Evolutionary conservation across 2,113 vertebrate genomes (phyloP).

Genomic region (Thalassoma bifasciatum): DNA sequence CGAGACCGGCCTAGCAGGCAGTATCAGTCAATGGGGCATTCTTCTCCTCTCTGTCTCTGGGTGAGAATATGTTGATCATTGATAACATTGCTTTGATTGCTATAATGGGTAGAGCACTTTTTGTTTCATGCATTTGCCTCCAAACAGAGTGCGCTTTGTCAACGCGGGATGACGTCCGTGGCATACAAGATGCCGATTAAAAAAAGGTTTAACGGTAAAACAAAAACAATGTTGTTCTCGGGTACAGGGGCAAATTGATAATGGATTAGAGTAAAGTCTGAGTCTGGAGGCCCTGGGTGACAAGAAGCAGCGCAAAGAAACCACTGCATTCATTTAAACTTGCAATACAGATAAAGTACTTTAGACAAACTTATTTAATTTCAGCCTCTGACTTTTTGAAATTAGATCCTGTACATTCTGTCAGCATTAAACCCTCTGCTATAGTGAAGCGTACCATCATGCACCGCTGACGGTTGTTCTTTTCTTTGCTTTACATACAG

Average conservation of each 20-base stretch:
- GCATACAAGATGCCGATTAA: slow-evolving; percentile 56
- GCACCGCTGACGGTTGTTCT: slow-evolving; percentile 23
- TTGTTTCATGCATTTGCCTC: slow-evolving; percentile 67
- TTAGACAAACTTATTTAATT: slow-evolving; percentile 31
- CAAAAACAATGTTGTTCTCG: slow-evolving; percentile 59
- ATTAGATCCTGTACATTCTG: slow-evolving; percentile 30
- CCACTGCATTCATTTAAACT: slow-evolving; percentile 1
- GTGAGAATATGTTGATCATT: slow-evolving; percentile 77
- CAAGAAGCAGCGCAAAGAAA: slow-evolving; percentile 8
- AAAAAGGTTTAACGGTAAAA: slow-evolving; percentile 56
- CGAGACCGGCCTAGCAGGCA: slow-evolving; percentile 60
- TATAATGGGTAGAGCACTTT: slow-evolving; percentile 66
- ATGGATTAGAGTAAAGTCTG: slow-evolving; percentile 55
- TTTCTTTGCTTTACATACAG: slow-evolving; percentile 44
- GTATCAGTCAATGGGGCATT: slow-evolving; percentile 81
- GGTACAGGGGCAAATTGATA: slow-evolving; percentile 29
- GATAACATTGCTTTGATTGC: slow-evolving; percentile 79
- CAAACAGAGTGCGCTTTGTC: slow-evolving; percentile 67
- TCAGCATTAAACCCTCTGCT: slow-evolving; percentile 12
- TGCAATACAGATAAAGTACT: slow-evolving; percentile 4
- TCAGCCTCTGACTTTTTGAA: slow-evolving; percentile 14
- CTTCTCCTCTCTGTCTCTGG: slow-evolving; percentile 72
- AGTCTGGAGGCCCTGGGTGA: background rate
- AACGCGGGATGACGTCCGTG: slow-evolving; percentile 41
- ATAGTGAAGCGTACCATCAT: background rate